Percentiles rank a stretch among this genome's conserved stretches.
Conservation (phyloP, 2,797 vertebrate species). For the Gephyroberyx darwinii region DNA sequence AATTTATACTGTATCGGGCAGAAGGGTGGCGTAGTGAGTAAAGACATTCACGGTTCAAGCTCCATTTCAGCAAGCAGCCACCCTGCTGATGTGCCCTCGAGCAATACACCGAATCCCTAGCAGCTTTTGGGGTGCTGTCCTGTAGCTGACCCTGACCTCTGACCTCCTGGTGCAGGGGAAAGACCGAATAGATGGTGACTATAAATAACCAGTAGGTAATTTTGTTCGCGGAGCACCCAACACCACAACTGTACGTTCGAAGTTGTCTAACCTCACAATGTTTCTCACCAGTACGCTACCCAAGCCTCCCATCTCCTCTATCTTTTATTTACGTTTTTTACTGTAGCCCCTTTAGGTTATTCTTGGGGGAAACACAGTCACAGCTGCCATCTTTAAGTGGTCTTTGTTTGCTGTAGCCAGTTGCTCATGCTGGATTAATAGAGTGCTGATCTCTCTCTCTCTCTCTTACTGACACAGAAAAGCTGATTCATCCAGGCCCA, state of each 20-base stretch:
- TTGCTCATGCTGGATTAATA: conserved; percentile 51
- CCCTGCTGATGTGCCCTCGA: too few relatives aligned
- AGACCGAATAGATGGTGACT: not conserved
- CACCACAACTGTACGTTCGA: not conserved
- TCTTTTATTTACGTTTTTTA: not conserved
- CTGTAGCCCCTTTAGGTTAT: not conserved
- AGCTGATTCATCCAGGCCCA: conserved; percentile 81
- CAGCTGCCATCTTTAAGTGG: conserved; percentile 44
- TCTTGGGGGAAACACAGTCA: not conserved
- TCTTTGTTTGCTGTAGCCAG: conserved; percentile 29
- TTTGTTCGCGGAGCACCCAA: not conserved
- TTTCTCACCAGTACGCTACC: not conserved
- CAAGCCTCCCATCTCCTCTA: not conserved
- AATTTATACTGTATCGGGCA: too few relatives aligned
- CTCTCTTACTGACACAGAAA: conserved; percentile 64
- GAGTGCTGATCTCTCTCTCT: conserved; percentile 24
- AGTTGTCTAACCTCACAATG: not conserved
- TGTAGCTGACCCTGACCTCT: not conserved
- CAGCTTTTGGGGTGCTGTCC: too few relatives aligned
- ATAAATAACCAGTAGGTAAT: not conserved
- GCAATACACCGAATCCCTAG: too few relatives aligned
- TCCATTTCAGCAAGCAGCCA: too few relatives aligned
- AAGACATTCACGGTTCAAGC: too few relatives aligned
- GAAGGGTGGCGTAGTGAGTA: not conserved
- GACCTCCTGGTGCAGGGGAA: not conserved